Base-by-base conservation (phyloP, 2,888 invertebrate genomes). In the Coronaproctus castanopsis region DNA sequence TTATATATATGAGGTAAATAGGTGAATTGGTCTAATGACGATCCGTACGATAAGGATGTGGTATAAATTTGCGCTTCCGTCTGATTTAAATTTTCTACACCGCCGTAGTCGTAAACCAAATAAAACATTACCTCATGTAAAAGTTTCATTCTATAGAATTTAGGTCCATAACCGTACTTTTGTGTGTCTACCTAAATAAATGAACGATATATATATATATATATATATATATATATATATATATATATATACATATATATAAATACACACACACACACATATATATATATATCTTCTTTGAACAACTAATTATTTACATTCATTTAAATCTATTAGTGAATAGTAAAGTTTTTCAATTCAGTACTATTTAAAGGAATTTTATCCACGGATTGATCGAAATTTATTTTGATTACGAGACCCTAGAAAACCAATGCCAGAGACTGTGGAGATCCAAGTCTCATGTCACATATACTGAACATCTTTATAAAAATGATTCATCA, bases 51-150 rank as follows among this genome's bases (percentile, higher is more conserved):
- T 52, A 58, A 57, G 21, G 22, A 56, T 52, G 23, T 5, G 8
- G 62, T 52, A 36, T 24, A 60, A 18, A 19, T 21, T 19, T 54
- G 54, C 50, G 49, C 52, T 5, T 60, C 58, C n/a, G 56, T 64
- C 52, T 69, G 67, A 60, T 69, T 65, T 50, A 67, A 54, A 57
- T 67, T 62, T 19, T 61, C 65, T 21, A 72, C 66, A 0, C 74
- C 75, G 24, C 72, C 70, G 67, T 79, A 75, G 52, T 76, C 78
- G 65, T 80, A 80, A 5, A 81, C 73, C n/a, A 86, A 68, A 68
- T 85, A 84, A 70, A 77, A 84, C 18, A 88, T 68, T 64, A 81
- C 77, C 65, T 81, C 76, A 68, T 88, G 87, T 51, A 86, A 67
- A 2, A 77, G 71, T 61, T 79, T 75, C 71, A 83, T 78, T 53